Conservation (phyloP, 2,113 vertebrate species). For the Myocastor coypus region DNA sequence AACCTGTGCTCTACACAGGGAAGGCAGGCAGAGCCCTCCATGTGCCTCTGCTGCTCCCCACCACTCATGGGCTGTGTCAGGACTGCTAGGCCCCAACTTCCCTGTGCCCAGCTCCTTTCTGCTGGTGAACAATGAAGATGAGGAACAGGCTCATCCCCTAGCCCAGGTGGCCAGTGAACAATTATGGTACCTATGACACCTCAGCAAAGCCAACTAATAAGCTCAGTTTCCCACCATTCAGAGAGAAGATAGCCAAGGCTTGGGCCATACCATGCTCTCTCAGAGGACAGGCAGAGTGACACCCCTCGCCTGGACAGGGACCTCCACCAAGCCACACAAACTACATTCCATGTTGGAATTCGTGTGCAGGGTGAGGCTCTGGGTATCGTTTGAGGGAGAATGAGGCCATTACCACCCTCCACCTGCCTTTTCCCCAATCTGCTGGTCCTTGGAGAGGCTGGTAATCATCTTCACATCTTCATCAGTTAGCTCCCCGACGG, state of each 20-base stretch:
- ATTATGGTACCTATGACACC: not conserved
- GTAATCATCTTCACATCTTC: slow-evolving; percentile 96
- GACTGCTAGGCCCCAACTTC: not conserved
- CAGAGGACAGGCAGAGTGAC: not conserved
- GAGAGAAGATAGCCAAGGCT: not conserved
- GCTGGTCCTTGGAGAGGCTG: slow-evolving; percentile 95
- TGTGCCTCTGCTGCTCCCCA: not conserved
- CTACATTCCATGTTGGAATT: not conserved
- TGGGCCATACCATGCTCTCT: not conserved
- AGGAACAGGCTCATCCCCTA: not conserved
- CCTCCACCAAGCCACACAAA: not conserved
- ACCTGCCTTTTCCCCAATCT: slow-evolving; percentile 95
- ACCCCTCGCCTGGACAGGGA: too few relatives aligned
- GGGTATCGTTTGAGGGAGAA: not conserved
- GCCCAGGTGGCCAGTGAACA: not conserved
- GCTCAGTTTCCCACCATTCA: not conserved
- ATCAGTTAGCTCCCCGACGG: slow-evolving; percentile 95
- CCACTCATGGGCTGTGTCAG: not conserved
- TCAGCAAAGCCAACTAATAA: not conserved
- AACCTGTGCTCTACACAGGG: not conserved
- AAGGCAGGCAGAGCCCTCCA: not conserved
- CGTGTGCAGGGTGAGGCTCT: not conserved
- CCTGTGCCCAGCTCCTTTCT: not conserved
- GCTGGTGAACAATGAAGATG: not conserved
- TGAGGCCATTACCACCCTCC: not conserved